phyloP scores from a whole-genome alignment of 2,113 vertebrate species.

The Alectura lathami region DNA sequence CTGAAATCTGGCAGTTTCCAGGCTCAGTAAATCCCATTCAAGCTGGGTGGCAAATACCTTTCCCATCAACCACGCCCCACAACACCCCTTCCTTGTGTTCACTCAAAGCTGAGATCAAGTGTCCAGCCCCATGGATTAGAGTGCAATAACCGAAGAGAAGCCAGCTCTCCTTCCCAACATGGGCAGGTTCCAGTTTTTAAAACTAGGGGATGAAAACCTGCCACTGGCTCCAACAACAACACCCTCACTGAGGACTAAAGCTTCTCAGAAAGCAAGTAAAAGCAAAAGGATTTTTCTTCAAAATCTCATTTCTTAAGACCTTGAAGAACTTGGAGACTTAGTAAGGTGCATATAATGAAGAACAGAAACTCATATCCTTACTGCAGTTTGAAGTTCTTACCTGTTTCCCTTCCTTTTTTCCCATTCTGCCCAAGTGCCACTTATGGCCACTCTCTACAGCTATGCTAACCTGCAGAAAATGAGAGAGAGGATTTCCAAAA shows the following conservation, averaged over 20 bases:
- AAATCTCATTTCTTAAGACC: background rate
- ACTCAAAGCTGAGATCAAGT: background rate
- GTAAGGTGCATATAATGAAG: background rate
- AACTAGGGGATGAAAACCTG: background rate
- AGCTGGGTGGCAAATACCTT: background rate
- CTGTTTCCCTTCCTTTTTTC: background rate
- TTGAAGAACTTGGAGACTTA: background rate
- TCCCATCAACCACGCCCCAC: background rate
- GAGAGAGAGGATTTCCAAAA: background rate
- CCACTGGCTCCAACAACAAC: background rate
- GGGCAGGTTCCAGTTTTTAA: background rate
- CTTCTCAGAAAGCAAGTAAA: background rate
- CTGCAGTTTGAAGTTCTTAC: background rate
- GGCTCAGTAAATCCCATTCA: background rate
- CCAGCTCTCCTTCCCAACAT: background rate
- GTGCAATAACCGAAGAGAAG: background rate
- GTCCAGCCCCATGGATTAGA: background rate
- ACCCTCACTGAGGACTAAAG: background rate
- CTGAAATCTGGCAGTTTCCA: background rate
- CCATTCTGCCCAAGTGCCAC: background rate
- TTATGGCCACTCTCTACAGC: background rate
- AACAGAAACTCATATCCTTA: background rate
- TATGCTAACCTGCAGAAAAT: background rate
- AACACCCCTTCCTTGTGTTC: background rate
- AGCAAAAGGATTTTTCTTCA: conserved; percentile 8